Evolutionary conservation across 1,140 invertebrate species (phyloP).

Genomic region (Cydia strobilella): DNA sequence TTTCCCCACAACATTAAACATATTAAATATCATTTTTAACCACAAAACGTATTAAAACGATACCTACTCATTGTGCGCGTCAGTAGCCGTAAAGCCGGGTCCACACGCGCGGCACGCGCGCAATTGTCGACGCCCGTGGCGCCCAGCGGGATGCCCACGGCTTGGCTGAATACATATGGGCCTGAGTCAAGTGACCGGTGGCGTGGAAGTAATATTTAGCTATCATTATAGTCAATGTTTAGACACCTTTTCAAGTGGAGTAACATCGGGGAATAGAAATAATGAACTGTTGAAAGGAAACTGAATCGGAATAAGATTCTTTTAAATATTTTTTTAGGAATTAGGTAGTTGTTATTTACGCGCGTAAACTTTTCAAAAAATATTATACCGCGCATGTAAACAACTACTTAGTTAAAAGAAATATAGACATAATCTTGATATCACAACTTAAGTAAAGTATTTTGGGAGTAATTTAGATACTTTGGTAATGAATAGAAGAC

Average conservation of each 20-base stretch:
- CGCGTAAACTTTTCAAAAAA: too few relatives aligned
- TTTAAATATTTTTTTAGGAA: neutral
- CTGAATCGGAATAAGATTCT: neutral
- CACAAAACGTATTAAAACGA: conserved; percentile 29
- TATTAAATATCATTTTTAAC: conserved; percentile 32
- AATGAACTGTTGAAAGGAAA: conserved; percentile 7
- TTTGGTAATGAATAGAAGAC: neutral
- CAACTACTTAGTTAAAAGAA: too few relatives aligned
- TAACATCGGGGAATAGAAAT: conserved; percentile 7
- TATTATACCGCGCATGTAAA: too few relatives aligned
- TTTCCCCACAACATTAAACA: conserved; percentile 19
- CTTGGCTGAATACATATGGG: conserved; percentile 13
- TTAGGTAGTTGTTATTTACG: conserved; percentile 14
- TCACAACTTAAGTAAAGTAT: too few relatives aligned
- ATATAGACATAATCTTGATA: too few relatives aligned
- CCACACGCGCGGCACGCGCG: conserved; percentile 41
- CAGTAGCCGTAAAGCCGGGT: conserved; percentile 45
- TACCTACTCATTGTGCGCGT: conserved; percentile 24
- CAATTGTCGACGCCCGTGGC: conserved; percentile 49
- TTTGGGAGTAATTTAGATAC: neutral
- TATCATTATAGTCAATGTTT: conserved; percentile 10
- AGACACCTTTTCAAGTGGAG: conserved; percentile 10
- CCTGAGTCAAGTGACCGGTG: conserved; percentile 29
- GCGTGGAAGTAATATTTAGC: conserved; percentile 19
- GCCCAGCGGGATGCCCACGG: conserved; percentile 48